Percentiles rank a stretch among this genome's conserved stretches.
Evolutionary conservation across 2,797 vertebrate species (phyloP).

Genomic region (Ptychobarbus kaznakovi): DNA sequence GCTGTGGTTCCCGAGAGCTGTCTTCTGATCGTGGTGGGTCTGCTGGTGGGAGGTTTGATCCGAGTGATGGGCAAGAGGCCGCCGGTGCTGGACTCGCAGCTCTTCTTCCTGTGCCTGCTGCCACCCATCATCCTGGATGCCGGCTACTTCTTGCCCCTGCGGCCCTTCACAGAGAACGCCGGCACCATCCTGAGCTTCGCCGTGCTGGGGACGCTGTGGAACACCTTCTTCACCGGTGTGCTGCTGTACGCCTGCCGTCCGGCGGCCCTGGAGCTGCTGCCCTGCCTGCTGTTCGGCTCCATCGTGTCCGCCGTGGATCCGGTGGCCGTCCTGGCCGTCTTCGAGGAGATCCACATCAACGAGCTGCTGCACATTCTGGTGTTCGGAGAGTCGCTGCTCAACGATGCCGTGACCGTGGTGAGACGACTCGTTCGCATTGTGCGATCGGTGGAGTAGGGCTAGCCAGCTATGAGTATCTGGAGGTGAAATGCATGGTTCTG

Average conservation of each 20-base stretch:
- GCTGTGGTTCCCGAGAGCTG: conserved; percentile 92
- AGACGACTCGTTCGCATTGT: conserved; percentile 59
- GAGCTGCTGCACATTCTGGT: conserved; percentile 95
- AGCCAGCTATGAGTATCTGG: no score
- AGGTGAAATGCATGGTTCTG: no score
- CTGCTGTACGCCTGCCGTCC: conserved; percentile 89
- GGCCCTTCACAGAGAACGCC: conserved; percentile 90
- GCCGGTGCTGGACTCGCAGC: conserved; percentile 82
- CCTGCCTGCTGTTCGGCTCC: conserved; percentile 92
- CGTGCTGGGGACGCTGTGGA: conserved; percentile 95
- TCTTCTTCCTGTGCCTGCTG: conserved; percentile 96
- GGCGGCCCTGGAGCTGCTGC: conserved; percentile 82
- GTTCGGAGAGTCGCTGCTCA: conserved; percentile 96
- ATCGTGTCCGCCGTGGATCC: conserved; percentile 97
- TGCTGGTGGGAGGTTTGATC: conserved; percentile 91
- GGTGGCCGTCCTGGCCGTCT: conserved; percentile 93
- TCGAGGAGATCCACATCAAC: conserved; percentile 98
- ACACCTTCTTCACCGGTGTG: conserved; percentile 88
- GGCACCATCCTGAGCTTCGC: conserved; percentile 96
- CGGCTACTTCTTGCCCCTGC: conserved; percentile 93
- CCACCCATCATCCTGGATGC: conserved; percentile 97
- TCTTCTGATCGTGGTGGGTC: conserved; percentile 91
- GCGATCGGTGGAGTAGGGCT: no score
- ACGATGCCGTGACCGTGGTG: conserved; percentile 96
- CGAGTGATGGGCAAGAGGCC: conserved; percentile 81